phyloP scores from a whole-genome alignment of 1,140 invertebrate genomes.

The Argopecten irradians region DNA sequence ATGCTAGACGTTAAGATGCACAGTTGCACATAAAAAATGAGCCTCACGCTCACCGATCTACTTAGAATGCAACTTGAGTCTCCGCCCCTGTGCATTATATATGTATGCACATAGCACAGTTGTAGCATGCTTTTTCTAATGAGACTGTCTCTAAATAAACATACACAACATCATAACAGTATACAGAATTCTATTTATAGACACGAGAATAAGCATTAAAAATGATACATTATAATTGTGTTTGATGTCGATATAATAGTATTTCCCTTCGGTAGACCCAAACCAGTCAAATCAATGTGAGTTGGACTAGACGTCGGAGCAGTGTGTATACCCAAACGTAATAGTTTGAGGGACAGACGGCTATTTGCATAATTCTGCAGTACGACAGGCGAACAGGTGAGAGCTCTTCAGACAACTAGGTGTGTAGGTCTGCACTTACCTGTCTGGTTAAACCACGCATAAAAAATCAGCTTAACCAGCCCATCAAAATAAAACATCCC shows the following conservation, averaged over 20 bases:
- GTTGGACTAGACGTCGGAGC: neutral
- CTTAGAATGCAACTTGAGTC: neutral
- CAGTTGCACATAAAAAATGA: slow-evolving; percentile 17
- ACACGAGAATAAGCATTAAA: neutral
- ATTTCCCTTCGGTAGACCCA: neutral
- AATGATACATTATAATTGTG: neutral
- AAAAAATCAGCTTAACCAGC: slow-evolving; percentile 4
- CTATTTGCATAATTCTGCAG: slow-evolving; percentile 2
- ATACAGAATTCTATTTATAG: neutral
- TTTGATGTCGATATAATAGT: neutral
- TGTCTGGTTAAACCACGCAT: neutral
- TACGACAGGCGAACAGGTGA: neutral
- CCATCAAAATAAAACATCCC: too few relatives aligned
- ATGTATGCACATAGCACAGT: neutral
- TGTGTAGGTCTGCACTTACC: neutral
- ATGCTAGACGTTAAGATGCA: neutral
- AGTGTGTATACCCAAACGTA: neutral
- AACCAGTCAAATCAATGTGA: neutral
- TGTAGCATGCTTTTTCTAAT: neutral
- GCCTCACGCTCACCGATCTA: neutral
- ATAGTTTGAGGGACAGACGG: slow-evolving; percentile 5
- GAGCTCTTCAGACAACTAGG: slow-evolving; percentile 11
- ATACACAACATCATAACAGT: neutral
- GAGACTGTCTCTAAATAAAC: neutral
- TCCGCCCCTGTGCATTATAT: neutral